phyloP scores from a whole-genome alignment of 2,113 vertebrate species.

The Hippocampus mohnikei region DNA sequence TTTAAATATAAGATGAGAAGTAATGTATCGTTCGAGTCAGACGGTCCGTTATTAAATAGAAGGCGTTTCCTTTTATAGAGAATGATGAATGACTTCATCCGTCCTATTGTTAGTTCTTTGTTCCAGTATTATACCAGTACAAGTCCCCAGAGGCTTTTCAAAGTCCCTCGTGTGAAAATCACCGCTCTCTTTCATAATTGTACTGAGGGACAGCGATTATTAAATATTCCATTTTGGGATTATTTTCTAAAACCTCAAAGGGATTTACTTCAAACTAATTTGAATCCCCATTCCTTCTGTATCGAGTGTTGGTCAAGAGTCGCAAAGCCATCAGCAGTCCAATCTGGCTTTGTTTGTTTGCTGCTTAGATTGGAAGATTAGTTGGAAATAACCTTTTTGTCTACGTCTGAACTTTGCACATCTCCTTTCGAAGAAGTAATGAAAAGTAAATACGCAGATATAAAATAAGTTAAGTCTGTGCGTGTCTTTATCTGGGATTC shows the following conservation, averaged over 20 bases:
- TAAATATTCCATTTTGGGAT: slow-evolving; percentile 29
- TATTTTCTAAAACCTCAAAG: slow-evolving; percentile 26
- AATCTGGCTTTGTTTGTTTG: slow-evolving; percentile 27
- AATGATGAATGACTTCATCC: slow-evolving; percentile 8
- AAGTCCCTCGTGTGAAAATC: slow-evolving; percentile 18
- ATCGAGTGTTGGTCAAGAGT: slow-evolving; percentile 26
- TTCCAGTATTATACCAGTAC: neutral
- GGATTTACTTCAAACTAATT: slow-evolving; percentile 43
- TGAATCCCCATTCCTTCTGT: slow-evolving; percentile 24
- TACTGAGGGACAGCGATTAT: slow-evolving; percentile 10
- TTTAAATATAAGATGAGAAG: neutral
- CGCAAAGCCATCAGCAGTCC: neutral
- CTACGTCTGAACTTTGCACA: slow-evolving; percentile 48
- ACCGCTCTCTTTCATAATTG: slow-evolving; percentile 2
- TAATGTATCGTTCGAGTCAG: slow-evolving; percentile 5
- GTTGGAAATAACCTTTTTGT: slow-evolving; percentile 39
- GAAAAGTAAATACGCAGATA: slow-evolving; percentile 41
- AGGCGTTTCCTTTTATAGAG: slow-evolving; percentile 1
- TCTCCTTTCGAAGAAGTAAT: slow-evolving; percentile 51
- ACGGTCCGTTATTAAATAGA: slow-evolving; percentile 5
- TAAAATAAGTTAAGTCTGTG: slow-evolving; percentile 33
- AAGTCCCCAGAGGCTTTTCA: slow-evolving; percentile 6
- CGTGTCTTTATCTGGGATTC: slow-evolving; percentile 13
- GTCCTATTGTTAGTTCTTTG: slow-evolving; percentile 2
- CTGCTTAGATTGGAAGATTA: slow-evolving; percentile 41